These are phyloP conservation scores for Istiophorus platypterus DNA, from an alignment of 2,113 vertebrate species.

Conservation along the genomic window DNA sequence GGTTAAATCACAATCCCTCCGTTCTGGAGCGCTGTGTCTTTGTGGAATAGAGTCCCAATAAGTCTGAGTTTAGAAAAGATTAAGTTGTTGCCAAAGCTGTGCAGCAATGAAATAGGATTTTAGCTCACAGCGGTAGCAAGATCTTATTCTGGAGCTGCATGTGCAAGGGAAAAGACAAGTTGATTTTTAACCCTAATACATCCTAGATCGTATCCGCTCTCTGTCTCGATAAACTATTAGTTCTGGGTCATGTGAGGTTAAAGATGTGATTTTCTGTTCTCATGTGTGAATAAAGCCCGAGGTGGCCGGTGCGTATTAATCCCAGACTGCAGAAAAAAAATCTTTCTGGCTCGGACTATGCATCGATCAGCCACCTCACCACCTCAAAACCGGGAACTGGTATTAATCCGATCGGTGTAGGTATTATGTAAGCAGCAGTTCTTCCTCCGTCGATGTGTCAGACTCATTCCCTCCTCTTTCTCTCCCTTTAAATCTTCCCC, in stretches of 20 bases:
- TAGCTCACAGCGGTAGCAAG: conserved; percentile 39
- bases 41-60: conserved; percentile 44
- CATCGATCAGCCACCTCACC: too few species aligned
- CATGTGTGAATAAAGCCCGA: conserved; percentile 38
- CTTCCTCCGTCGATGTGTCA: conserved; percentile 39
- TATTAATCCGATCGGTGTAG: background rate
- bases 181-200: conserved; percentile 47
- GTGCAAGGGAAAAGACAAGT: conserved; percentile 44
- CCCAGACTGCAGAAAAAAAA: conserved; percentile 37
- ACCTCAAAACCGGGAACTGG: too few species aligned
- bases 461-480: conserved; percentile 34
- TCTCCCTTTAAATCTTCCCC: conserved; percentile 44
- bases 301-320: conserved; percentile 45
- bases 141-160: conserved; percentile 30
- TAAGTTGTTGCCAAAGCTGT: conserved; percentile 56
- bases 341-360: conserved; percentile 26
- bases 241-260: conserved; percentile 54
- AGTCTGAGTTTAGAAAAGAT: conserved; percentile 55
- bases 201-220: conserved; percentile 33
- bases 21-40: conserved; percentile 39
- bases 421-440: conserved; percentile 53
- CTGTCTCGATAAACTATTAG: conserved; percentile 51
- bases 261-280: conserved; percentile 56
- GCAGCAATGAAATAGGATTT: conserved; percentile 47
- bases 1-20: conserved; percentile 42